phyloP scores from a whole-genome alignment of 2,888 invertebrate genomes.

The Helicoverpa assulta region DNA sequence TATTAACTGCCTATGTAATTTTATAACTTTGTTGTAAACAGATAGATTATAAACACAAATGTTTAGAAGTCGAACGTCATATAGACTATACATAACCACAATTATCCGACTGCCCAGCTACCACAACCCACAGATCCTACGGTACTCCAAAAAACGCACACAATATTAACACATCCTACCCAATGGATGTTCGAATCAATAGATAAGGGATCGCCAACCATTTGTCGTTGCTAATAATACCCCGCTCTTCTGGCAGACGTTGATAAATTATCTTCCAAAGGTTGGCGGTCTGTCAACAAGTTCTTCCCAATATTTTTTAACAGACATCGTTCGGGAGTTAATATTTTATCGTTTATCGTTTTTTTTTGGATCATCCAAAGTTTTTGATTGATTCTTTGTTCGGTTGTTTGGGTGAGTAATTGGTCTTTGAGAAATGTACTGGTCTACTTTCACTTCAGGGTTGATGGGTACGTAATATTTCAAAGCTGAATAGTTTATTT shows the following conservation, averaged over 20 bases:
- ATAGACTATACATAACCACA: no score
- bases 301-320: slow-evolving; percentile 71
- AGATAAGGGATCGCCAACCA: slow-evolving; percentile 77
- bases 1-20: no score
- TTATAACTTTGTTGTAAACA: no score
- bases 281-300: slow-evolving; percentile 76
- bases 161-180: slow-evolving; percentile 68
- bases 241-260: slow-evolving; percentile 65
- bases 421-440: not conserved
- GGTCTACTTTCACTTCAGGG: not conserved
- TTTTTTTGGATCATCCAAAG: slow-evolving; percentile 38
- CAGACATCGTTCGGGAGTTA: slow-evolving; percentile 30
- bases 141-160: slow-evolving; percentile 57
- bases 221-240: slow-evolving; percentile 80
- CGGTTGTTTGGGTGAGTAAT: slow-evolving; percentile 12
- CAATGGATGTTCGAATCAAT: slow-evolving; percentile 71
- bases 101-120: not conserved
- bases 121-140: slow-evolving; percentile 17
- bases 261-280: slow-evolving; percentile 74
- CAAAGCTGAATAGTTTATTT: no score
- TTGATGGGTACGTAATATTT: not conserved
- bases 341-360: slow-evolving; percentile 46
- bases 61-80: no score
- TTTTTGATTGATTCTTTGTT: slow-evolving; percentile 36
- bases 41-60: no score